phyloP scores from a whole-genome alignment of 1,140 invertebrate species.

The Caerostris darwini region DNA sequence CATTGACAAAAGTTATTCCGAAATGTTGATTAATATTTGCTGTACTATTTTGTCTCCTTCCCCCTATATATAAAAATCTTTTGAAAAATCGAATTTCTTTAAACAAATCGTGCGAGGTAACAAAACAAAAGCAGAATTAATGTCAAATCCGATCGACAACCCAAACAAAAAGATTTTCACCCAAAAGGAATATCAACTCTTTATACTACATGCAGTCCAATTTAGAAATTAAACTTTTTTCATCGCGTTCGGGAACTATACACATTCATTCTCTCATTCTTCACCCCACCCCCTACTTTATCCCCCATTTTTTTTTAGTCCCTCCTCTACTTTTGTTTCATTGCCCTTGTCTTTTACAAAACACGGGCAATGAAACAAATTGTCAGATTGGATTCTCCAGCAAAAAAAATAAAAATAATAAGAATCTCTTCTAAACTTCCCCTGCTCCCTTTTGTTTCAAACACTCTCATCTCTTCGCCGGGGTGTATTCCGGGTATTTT shows the following conservation, averaged over 20 bases:
- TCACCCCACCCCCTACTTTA: too few relatives aligned
- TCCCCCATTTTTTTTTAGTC: not conserved
- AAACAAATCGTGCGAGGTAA: constrained; percentile 12
- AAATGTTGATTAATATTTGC: constrained; percentile 14
- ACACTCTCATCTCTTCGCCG: not conserved
- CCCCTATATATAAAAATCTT: not conserved
- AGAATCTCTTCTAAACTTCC: constrained; percentile 4
- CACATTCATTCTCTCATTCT: constrained; percentile 58
- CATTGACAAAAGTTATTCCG: not conserved
- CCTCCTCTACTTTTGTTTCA: not conserved
- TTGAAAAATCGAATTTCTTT: constrained; percentile 38
- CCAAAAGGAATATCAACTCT: constrained; percentile 55
- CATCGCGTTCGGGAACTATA: constrained; percentile 49
- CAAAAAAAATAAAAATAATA: constrained; percentile 43
- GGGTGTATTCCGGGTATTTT: constrained; percentile 37
- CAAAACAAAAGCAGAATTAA: constrained; percentile 62
- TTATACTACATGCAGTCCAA: constrained; percentile 45
- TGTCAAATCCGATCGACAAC: constrained; percentile 50
- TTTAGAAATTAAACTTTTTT: constrained; percentile 74
- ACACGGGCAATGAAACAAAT: constrained; percentile 69
- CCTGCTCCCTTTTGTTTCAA: constrained; percentile 57
- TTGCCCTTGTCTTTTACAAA: not conserved
- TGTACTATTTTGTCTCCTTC: not conserved
- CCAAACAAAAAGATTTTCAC: not conserved
- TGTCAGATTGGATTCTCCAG: constrained; percentile 66